Evolutionary conservation across 92 coral and sea anemone genomes (phyloP), one percentile per base, ranked within the genome.

Genomic region (Paramuricea clavata): DNA sequence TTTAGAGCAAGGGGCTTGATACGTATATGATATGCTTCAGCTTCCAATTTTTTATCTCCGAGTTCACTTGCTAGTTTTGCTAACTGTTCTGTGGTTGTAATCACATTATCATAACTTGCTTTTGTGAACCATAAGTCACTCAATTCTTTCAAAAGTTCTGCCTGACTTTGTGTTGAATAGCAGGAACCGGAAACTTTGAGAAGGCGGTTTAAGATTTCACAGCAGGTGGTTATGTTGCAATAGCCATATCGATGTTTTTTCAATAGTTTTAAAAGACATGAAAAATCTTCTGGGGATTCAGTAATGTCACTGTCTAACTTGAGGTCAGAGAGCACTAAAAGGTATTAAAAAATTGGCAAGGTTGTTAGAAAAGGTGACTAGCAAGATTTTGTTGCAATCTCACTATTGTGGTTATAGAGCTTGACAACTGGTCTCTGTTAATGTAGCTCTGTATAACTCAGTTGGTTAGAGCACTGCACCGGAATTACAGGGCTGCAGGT

Each of bases 161-260:
- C 81, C 19, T 43, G 81, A 62, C 12, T 49, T 11, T 0, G 81
- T 28, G 33, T 19, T 1, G 23, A 26, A 11, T n/a, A 39, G 0
- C 49, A 12, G 23, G 19, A 34, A 13, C 44, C 49, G n/a, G 33
- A 74, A 10, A 74, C 31, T 0, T 43, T 5, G 39, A 43, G 62
- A 49, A 74, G 39, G 5, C 62, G 5, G 27, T 22, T 49, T 43
- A 74, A 5, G 21, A 74, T 41, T 3, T 43, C 19, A 25, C 13
- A 4, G 12, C 81, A 74, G 1, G 13, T 27, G 13, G 61, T 25
- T 27, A 23, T 21, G 81, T 74, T 74, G 81, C 30, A 44, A 25
- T 6, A 43, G 43, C 33, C 81, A 27, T 44, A n/a, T 21, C 81
- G 81, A 43, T 74, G 81, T 54, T 74, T 74, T 43, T 74, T 11